Base-by-base conservation (phyloP, 2,113 vertebrate species). In the Salvelinus namaycush region DNA sequence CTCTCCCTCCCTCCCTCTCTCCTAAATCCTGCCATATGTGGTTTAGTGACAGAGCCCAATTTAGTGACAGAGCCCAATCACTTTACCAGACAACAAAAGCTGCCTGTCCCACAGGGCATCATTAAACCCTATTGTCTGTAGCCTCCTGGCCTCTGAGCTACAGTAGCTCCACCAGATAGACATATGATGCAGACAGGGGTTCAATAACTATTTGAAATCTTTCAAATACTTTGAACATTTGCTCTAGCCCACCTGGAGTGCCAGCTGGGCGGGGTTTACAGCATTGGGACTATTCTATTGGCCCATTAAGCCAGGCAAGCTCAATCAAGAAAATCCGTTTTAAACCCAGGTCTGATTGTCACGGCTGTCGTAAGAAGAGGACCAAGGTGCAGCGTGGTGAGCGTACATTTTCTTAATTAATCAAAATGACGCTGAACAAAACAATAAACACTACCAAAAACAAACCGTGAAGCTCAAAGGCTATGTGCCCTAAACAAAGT, bases 71-170 rank as follows among this genome's bases (percentile, higher is more conserved):
- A 73, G 68, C 80, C 80, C 81, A 83, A 88, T 87, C 73, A 79
- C 72, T 87, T 83, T 78, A 82, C 79, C 76, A 83, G 79, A 89
- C 89, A 86, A 86, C 78, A 67, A 80, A 84, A 89, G 86, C 72
- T 84, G 89, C 87, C 84, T 87, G 83, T 83, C 69, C 85, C 81
- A 39, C 27, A 73, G 68, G 82, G 87, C 87, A 83, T 89, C 85
- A 86, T 90, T 87, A 89, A 54, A 88, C 83, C 83, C 78, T 34
- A 79, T 81, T 85, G 79, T 81, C 84, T 81, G 16, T 12, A 49
- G 78, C 82, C 71, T 26, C 18, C 39, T 57, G 31, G 81, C 82
- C 5, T 12, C 80, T 77, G 78, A 59, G 81, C 78, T 79, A 11
- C 39, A 44, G 39, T 12, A 75, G 84, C 82, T 82, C 39, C 60